Evolutionary conservation across 2,888 invertebrate genomes (phyloP).

Genomic region (Synanthedon andrenaeformis): DNA sequence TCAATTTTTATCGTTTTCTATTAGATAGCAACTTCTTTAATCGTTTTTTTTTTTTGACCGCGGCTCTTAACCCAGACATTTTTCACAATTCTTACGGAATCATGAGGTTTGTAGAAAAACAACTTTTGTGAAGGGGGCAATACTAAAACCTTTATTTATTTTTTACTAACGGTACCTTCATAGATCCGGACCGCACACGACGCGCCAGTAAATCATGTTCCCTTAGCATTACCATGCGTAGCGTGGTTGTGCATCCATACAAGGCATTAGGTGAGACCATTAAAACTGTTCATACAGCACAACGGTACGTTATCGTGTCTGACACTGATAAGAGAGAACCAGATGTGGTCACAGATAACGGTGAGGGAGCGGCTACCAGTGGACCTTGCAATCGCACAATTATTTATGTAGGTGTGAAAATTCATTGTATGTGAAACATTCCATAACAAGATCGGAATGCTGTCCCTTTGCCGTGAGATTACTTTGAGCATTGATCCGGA

Average conservation of each 20-base stretch:
- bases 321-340: constrained; percentile 19
- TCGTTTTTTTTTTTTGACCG: too few species aligned
- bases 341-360: constrained; percentile 5
- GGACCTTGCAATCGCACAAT: constrained; percentile 20
- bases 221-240: constrained; percentile 1
- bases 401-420: constrained; percentile 18
- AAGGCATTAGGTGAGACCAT: constrained; percentile 11
- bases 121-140: too few species aligned
- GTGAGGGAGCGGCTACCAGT: constrained; percentile 19
- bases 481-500: constrained; percentile 15
- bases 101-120: too few species aligned
- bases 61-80: too few species aligned
- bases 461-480: constrained; percentile 17
- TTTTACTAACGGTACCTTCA: constrained; percentile 12
- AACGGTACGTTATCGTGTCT: constrained; percentile 15
- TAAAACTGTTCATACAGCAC: constrained; percentile 4
- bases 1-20: too few species aligned
- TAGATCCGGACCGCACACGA: constrained; percentile 27
- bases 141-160: too few species aligned
- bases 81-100: too few species aligned
- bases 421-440: constrained; percentile 6
- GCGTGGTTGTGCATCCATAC: constrained; percentile 12
- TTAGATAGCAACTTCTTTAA: too few species aligned
- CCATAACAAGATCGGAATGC: constrained; percentile 13
- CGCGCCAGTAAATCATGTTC: constrained; percentile 7